A percentile compares a stretch with the other conserved stretches of the same genome.
Evolutionary conservation across 2,797 vertebrate genomes (phyloP).

Genomic region (Falco berigora): DNA sequence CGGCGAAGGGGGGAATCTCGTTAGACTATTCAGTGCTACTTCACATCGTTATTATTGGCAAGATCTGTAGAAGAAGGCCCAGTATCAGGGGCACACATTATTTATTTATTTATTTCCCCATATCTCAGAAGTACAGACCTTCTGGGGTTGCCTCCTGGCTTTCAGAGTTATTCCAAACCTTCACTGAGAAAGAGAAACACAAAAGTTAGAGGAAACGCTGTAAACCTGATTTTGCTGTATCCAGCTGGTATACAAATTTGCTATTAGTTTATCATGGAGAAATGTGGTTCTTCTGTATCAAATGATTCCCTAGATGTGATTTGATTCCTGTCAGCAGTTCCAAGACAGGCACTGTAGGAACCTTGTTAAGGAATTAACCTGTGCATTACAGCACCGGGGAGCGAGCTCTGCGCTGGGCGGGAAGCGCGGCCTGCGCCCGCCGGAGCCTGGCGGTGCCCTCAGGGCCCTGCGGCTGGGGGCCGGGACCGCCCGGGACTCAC

Average conservation of each 20-base stretch:
- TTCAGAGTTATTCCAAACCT: background rate
- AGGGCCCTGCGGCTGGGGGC: too few relatives aligned
- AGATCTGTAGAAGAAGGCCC: background rate
- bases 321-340: background rate
- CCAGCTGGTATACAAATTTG: too few relatives aligned
- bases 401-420: background rate
- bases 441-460: background rate
- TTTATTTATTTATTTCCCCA: background rate
- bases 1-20: background rate
- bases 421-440: background rate
- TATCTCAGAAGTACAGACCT: background rate
- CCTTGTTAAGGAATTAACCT: background rate
- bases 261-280: background rate
- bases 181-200: background rate
- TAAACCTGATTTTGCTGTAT: background rate
- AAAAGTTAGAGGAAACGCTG: background rate
- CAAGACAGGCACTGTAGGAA: background rate
- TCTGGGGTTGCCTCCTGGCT: background rate
- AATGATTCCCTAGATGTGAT: background rate
- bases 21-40: background rate
- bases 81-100: background rate
- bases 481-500: too few relatives aligned
- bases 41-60: background rate
- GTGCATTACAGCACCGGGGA: background rate
- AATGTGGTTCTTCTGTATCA: background rate